Evolutionary conservation across 2,797 vertebrate genomes (phyloP), one percentile per base, ranked within the genome.

Genomic region (Garrulus glandarius): DNA sequence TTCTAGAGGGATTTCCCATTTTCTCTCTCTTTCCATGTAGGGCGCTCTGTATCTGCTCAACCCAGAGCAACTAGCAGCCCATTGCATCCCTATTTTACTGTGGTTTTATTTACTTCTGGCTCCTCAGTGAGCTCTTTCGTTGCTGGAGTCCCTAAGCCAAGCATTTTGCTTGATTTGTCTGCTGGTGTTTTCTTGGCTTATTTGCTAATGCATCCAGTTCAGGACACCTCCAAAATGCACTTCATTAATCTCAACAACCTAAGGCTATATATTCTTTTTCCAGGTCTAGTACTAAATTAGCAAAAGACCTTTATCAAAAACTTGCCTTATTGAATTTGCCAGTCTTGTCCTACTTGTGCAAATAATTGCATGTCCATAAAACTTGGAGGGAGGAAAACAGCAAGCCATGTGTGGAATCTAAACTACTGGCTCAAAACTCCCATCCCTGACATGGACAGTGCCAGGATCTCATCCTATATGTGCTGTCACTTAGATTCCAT

Each of bases 201-300:
- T 92, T 96, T 96, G 56, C 71, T 89, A 79, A 82, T 49, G 59
- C 83, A 76, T 61, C 67, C 65, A 87, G 24, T 63, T 82, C 76
- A 57, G 70, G 43, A 78, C 10, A 89, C 32, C n/a, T 87, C 59
- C 92, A 75, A 92, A 91, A 47, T 13, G 16, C 32, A 61, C 72
- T 93, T 93, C 60, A 92, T 92, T 94, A 86, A 92, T 94, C 84
- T 92, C 85, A 72, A 20, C 69, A 93, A 60, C 85, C 39, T 46
- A 84, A 78, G 68, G 86, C 74, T 84, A 26, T 41, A 34, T 39
- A 34, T 39, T 39, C 39, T 59, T 92, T 95, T 70, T 22, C 46
- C 16, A 57, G 57, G 36, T 71, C 53, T 63, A 32, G 41, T 64
- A 91, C 81, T 84, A 84, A 61, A 94, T 89, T 74, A 92, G 74